Base-by-base conservation (phyloP, 2,888 invertebrate species). In the Notodonta ziczac region DNA sequence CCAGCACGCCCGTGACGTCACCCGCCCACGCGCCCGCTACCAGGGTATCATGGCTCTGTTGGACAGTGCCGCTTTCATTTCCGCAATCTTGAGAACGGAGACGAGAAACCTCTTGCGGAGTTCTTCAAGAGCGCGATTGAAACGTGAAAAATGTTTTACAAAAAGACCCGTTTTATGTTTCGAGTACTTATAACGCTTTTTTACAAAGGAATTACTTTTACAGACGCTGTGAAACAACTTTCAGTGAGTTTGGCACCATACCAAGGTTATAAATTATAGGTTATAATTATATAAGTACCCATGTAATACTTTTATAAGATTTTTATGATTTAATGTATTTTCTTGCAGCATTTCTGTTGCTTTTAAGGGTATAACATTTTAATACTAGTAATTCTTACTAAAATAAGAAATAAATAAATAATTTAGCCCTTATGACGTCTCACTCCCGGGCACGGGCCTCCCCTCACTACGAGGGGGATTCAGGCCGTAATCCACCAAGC, bases 1-100 rank as follows among this genome's bases (percentile, higher is more conserved):
- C 69, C 44, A 65, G 64, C 66, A 75, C 67, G 67, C 56, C 53
- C 50, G 66, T 74, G 67, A 74, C 69, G 70, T 73, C 70, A 76
- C 62, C 55, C 64, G 56, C 59, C 66, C 52, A 57, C 64, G 54
- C 62, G 52, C 48, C 24, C 14, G 32, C 50, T 65, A 72, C 72
- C 66, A 70, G 66, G 65, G 51, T 55, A 58, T 61, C 65, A 70
- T 63, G 61, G 58, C 55, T 57, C 63, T n/a, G 51, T 51, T 59
- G 59, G 66, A 65, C 58, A 62, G 56, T 66, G 58, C 63, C 59
- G 58, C 48, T 63, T 73, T 70, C 57, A 65, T 70, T 73, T 69
- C 70, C 68, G 67, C 56, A 61, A 64, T 51, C 58, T 65, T 59
- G 53, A 50, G 56, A 55, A 16, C 40, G 16, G 55, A 55, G 55